Percentiles rank a stretch among this genome's conserved stretches.
These are phyloP conservation scores for Hexactinellida sp. DNA, from an alignment of 37 sponge, comb jelly and placozoan genomes.

Conservation along the genomic window DNA sequence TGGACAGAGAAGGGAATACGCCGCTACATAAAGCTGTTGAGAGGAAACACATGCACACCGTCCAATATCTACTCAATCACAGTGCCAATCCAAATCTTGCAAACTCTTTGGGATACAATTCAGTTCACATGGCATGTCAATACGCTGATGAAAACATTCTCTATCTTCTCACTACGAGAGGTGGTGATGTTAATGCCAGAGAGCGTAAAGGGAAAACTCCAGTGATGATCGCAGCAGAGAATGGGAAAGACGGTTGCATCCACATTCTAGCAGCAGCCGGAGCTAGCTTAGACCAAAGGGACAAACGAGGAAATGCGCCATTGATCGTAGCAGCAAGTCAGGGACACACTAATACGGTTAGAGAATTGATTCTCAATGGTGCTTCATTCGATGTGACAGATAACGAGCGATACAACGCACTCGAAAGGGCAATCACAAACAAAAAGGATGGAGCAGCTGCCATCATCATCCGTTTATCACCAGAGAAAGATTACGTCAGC, in stretches of 20 bases:
- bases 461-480: not conserved
- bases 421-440: not conserved
- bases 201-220: not conserved
- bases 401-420: not conserved
- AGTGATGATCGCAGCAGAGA: not conserved
- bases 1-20: not conserved
- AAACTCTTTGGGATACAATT: not conserved
- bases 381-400: not conserved
- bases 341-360: not conserved
- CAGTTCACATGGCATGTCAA: constrained; percentile 1
- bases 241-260: constrained; percentile 12
- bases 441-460: constrained; percentile 11
- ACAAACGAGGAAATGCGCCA: not conserved
- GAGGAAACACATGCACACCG: not conserved
- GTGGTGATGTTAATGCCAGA: not conserved
- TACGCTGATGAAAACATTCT: not conserved
- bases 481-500: not conserved
- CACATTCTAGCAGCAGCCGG: not conserved
- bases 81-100: not conserved
- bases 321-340: not conserved
- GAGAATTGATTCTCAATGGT: not conserved
- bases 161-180: not conserved
- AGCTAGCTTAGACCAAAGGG: not conserved
- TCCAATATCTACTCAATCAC: not conserved
- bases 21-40: not conserved